phyloP scores from a whole-genome alignment of 2,888 invertebrate species.

The Nemurella pictetii region DNA sequence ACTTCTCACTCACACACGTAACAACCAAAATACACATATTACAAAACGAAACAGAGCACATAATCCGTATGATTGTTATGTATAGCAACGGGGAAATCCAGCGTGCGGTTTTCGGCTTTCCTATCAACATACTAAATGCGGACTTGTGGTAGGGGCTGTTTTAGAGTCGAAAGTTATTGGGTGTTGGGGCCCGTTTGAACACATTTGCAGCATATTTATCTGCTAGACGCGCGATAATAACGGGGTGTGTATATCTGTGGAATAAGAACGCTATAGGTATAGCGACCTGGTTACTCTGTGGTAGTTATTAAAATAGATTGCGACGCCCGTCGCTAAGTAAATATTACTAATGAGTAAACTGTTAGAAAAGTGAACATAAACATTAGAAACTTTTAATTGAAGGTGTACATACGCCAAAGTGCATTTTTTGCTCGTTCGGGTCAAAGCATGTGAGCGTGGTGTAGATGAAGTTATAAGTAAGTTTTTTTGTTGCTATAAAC shows the following conservation, averaged over 20 bases:
- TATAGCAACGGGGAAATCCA: conserved; percentile 8
- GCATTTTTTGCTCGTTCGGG: not conserved
- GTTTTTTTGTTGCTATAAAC: not conserved
- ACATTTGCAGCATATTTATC: conserved; percentile 5
- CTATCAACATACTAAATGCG: not conserved
- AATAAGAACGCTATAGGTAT: not conserved
- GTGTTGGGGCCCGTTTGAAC: not conserved
- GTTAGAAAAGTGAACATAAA: not conserved
- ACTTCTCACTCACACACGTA: not conserved
- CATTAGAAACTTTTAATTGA: not conserved
- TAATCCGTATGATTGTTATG: conserved; percentile 27
- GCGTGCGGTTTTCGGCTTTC: not conserved
- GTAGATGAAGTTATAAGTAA: not conserved
- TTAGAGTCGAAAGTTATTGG: not conserved
- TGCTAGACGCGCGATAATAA: not conserved
- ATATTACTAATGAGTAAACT: not conserved
- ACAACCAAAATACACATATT: not conserved
- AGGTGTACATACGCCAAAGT: not conserved
- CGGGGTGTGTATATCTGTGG: not conserved
- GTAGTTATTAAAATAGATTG: not conserved
- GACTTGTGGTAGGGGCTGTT: not conserved
- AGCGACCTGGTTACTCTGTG: not conserved
- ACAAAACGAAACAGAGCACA: conserved; percentile 17
- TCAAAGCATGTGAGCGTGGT: not conserved
- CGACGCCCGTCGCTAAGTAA: not conserved